Conservation (phyloP, 2,888 invertebrate species). For the Tachina lurida region DNA sequence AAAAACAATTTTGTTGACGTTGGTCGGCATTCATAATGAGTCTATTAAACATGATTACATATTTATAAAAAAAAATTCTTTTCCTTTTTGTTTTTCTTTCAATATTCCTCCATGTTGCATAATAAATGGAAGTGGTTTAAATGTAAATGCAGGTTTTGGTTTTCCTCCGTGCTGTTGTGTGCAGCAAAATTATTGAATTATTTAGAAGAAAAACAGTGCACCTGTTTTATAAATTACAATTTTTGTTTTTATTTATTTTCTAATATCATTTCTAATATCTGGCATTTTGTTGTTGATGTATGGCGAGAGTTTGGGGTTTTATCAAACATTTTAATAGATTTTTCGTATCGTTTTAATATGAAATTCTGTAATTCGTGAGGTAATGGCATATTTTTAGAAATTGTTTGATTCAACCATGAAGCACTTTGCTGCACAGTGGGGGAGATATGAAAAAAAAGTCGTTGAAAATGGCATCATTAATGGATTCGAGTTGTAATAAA, state of each 20-base stretch:
- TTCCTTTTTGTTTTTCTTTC: neutral
- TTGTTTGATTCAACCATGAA: neutral
- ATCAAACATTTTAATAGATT: constrained; percentile 22
- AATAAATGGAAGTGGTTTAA: constrained; percentile 22
- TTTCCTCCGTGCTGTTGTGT: neutral
- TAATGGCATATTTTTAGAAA: constrained; percentile 35
- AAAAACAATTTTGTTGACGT: constrained; percentile 31
- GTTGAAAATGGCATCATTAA: neutral
- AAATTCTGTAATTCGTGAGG: constrained; percentile 25
- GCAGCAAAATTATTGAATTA: constrained; percentile 7
- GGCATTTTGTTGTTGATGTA: neutral
- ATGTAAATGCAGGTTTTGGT: constrained; percentile 4
- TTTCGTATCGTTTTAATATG: constrained; percentile 33
- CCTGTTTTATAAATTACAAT: constrained; percentile 16
- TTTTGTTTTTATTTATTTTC: constrained; percentile 3
- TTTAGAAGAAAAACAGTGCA: constrained; percentile 4
- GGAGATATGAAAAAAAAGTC: neutral
- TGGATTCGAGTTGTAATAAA: too few species aligned
- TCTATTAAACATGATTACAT: constrained; percentile 17
- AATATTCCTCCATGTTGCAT: constrained; percentile 6
- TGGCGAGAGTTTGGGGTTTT: constrained; percentile 16
- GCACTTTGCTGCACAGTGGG: neutral
- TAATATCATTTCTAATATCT: neutral
- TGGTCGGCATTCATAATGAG: constrained; percentile 18
- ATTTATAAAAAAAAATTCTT: neutral